phyloP scores from a whole-genome alignment of 2,113 vertebrate species.

The Bombycilla garrulus region DNA sequence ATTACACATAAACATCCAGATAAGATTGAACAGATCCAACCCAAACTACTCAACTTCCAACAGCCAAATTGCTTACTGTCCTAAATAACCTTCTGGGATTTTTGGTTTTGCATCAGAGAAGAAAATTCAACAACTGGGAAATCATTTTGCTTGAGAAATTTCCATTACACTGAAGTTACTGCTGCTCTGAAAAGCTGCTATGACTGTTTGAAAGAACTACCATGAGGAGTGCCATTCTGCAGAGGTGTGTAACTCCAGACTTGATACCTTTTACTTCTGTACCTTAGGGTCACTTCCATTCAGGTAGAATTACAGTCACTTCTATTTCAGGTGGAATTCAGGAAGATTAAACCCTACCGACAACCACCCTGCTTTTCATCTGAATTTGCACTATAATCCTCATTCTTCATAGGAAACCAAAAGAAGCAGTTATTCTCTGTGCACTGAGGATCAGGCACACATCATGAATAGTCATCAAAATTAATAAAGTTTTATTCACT shows the following conservation, averaged over 20 bases:
- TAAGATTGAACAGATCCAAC: not conserved
- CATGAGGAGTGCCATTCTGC: not conserved
- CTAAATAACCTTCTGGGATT: not conserved
- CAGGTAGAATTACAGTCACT: not conserved
- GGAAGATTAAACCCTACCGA: not conserved
- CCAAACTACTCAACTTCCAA: not conserved
- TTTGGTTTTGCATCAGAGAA: not conserved
- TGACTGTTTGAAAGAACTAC: not conserved
- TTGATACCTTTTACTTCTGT: not conserved
- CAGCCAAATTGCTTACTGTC: not conserved
- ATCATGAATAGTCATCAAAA: not conserved
- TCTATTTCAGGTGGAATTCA: not conserved
- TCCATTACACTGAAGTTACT: not conserved
- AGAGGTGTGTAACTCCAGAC: not conserved
- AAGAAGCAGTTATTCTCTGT: not conserved
- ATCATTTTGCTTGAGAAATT: not conserved
- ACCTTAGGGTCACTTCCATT: not conserved
- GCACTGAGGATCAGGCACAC: not conserved
- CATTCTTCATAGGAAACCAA: not conserved
- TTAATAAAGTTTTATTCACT: constrained; percentile 1
- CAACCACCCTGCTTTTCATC: not conserved
- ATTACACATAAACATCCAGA: not conserved
- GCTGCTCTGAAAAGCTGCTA: not conserved
- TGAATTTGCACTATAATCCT: not conserved
- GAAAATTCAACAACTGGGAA: not conserved